Evolutionary conservation across 2,113 vertebrate species (phyloP), one percentile per base, ranked within the genome.

Genomic region (Tympanuchus pallidicinctus): DNA sequence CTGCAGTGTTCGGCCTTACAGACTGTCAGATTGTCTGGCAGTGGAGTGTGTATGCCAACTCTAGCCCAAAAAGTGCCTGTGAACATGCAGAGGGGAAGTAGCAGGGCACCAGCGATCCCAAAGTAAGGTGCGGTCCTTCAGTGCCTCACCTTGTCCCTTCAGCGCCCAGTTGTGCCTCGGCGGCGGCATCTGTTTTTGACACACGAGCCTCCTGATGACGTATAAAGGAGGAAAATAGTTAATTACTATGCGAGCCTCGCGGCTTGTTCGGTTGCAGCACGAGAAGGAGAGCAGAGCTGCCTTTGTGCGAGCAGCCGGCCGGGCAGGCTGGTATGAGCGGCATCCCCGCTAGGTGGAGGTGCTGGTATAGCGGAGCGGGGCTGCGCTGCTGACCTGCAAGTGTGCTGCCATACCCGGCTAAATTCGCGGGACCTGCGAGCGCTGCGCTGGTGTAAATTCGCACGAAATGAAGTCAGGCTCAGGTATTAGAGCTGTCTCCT

Each of bases 261-360:
- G 4, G 66, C 27, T 11, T 54, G 3, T 24, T 14, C 14, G 2
- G 10, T 28, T 32, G 10, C 36, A 13, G 10, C 36, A 5, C 4
- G 11, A 8, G 13, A 38, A 52, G 3, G 8, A 10, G 36, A n/a
- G 45, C 9, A 4, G 27, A 4, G 82, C 38, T 6, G 4, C 0
- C 8, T 7, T 12, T 5, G 4, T 48, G 15, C 3, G 28, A 47
- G 34, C 12, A 7, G 2, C 8, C 2, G 50, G 21, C 7, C 17
- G 1, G 16, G 64, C 47, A 19, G 56, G 57, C 1, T 86, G 88
- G 1, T 20, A 16, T 82, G 9, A 69, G 16, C 47, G 2, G 66
- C 40, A 64, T 93, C 89, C 69, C 95, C 95, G 48, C 94, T 95
- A 96, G 95, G 92, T 93, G 94, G 95, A 83, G 94, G 38, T 22